phyloP scores from a whole-genome alignment of 1,140 invertebrate species.

The Atta cephalotes region DNA sequence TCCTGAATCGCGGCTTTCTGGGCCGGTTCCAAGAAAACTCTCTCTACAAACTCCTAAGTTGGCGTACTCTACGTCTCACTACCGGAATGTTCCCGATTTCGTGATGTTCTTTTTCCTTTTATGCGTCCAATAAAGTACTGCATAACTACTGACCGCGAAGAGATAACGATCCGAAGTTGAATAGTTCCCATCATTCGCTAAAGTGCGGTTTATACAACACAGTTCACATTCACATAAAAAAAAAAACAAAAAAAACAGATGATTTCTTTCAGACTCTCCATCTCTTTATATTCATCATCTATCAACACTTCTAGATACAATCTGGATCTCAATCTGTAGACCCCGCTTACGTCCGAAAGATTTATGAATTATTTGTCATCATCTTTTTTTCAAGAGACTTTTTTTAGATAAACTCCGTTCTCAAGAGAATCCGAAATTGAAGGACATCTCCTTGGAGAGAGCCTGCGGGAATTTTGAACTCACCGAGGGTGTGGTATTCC shows the following conservation, averaged over 20 bases:
- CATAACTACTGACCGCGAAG: conserved; percentile 25
- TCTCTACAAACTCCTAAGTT: conserved; percentile 4
- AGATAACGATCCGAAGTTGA: conserved; percentile 38
- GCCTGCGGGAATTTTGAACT: conserved; percentile 70
- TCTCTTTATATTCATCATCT: neutral
- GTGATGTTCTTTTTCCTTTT: conserved; percentile 29
- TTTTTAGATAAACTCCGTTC: neutral
- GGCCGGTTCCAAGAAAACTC: conserved; percentile 38
- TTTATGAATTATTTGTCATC: neutral
- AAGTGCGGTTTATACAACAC: conserved; percentile 24
- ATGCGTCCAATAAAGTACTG: conserved; percentile 37
- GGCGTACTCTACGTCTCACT: neutral
- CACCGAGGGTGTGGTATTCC: conserved; percentile 83
- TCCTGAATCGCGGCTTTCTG: conserved; percentile 26
- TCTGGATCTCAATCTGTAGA: too few species aligned
- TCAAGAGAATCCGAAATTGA: neutral
- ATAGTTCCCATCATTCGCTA: conserved; percentile 27
- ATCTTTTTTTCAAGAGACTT: neutral
- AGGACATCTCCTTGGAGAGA: neutral
- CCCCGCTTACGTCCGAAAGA: neutral
- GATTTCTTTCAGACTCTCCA: neutral
- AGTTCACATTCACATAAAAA: neutral
- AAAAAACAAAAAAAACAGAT: too few species aligned
- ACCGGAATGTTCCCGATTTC: conserved; percentile 33
- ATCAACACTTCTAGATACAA: neutral